Conservation (phyloP, 2,797 vertebrate species). For the Podargus strigoides region DNA sequence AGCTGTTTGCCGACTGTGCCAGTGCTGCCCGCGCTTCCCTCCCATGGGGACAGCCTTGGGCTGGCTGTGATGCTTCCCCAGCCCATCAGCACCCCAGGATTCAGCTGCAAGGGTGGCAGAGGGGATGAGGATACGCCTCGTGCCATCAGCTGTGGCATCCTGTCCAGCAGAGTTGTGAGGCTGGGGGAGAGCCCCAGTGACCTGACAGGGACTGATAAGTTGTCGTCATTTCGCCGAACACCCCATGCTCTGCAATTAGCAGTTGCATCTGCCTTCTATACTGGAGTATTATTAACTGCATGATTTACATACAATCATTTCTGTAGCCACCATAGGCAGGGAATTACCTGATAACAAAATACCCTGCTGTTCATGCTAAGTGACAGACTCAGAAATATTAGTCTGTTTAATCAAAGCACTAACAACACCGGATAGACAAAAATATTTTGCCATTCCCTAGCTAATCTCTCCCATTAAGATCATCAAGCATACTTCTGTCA, state of each 20-base stretch:
- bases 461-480: constrained; percentile 7
- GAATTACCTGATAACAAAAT: constrained; percentile 56
- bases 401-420: constrained; percentile 47
- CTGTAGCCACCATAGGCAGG: constrained; percentile 14
- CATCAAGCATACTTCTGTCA: constrained; percentile 1
- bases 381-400: constrained; percentile 49
- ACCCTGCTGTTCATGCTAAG: constrained; percentile 45
- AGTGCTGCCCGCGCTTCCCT: neutral
- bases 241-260: neutral
- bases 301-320: constrained; percentile 24
- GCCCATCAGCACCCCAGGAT: accelerated
- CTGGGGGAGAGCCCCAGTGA: neutral
- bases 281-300: neutral
- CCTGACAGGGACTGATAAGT: neutral
- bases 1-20: neutral
- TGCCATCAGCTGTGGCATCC: neutral
- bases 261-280: constrained; percentile 1
- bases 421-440: neutral
- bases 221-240: neutral
- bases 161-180: neutral
- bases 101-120: neutral
- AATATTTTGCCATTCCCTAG: constrained; percentile 49
- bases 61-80: neutral
- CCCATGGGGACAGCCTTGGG: accelerated
- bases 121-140: neutral